phyloP scores from a whole-genome alignment of 2,797 vertebrate genomes.

The Siniperca scherzeri region DNA sequence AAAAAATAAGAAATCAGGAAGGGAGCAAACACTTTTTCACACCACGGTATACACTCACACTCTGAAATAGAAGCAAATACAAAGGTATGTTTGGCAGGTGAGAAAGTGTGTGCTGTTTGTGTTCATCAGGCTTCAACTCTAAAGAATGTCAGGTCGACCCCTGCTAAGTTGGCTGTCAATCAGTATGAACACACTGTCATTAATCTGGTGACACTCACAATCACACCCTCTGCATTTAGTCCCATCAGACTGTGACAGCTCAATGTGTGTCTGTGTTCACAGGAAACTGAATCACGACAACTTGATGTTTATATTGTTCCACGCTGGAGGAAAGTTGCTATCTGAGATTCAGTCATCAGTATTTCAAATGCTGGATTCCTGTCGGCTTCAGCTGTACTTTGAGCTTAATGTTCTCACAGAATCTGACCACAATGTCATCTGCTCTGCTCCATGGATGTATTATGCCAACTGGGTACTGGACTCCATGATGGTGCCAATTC shows the following conservation, averaged over 20 bases:
- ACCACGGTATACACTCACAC: too few relatives aligned
- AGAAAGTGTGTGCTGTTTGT: not conserved
- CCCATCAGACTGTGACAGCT: not conserved
- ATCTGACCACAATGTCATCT: not conserved
- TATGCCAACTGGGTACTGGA: not conserved
- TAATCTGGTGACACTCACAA: not conserved
- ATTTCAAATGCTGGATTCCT: not conserved
- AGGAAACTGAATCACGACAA: not conserved
- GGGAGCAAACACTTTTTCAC: too few relatives aligned
- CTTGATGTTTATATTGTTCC: not conserved
- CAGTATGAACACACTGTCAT: slow-evolving; percentile 4
- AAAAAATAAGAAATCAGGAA: too few relatives aligned
- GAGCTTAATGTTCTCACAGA: not conserved
- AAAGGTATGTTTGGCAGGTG: not conserved
- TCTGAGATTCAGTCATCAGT: not conserved
- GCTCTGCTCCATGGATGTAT: not conserved
- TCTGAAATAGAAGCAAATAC: not conserved
- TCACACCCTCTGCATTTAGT: not conserved
- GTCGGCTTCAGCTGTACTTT: not conserved
- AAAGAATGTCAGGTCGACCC: not conserved
- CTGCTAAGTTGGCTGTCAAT: not conserved
- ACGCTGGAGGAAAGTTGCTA: not conserved
- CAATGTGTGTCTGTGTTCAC: not conserved
- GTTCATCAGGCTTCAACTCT: not conserved
- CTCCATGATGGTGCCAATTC: not conserved